Evolutionary conservation across 2,888 invertebrate genomes (phyloP).

Genomic region (Ormia ochracea): DNA sequence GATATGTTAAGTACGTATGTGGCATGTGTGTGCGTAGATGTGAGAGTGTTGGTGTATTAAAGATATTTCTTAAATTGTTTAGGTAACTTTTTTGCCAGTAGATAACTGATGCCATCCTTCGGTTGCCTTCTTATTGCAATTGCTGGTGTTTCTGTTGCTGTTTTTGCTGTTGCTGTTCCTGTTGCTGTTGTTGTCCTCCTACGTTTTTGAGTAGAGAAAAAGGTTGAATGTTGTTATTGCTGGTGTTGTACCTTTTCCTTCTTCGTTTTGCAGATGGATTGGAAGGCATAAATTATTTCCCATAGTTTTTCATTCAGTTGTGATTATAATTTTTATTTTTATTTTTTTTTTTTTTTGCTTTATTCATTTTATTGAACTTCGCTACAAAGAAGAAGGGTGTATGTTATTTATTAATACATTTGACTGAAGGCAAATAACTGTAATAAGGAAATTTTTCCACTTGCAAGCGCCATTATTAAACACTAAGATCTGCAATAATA

Average conservation of each 20-base stretch:
- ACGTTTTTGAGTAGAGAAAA: slow-evolving; percentile 55
- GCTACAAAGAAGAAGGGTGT: neutral
- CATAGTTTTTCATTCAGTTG: slow-evolving; percentile 68
- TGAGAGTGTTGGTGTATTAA: slow-evolving; percentile 24
- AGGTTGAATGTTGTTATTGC: slow-evolving; percentile 47
- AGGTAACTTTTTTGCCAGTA: slow-evolving; percentile 50
- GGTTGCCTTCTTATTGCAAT: slow-evolving; percentile 38
- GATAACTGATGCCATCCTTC: slow-evolving; percentile 42
- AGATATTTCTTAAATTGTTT: slow-evolving; percentile 51
- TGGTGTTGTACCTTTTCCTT: slow-evolving; percentile 38
- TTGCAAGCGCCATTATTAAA: too few species aligned
- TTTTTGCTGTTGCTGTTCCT: slow-evolving; percentile 10
- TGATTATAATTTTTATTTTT: slow-evolving; percentile 56
- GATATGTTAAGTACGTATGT: slow-evolving; percentile 67
- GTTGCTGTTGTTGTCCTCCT: slow-evolving; percentile 54
- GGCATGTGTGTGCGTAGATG: neutral
- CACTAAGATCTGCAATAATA: too few species aligned
- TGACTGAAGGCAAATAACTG: neutral
- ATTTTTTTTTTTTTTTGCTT: too few species aligned
- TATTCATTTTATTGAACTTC: too few species aligned
- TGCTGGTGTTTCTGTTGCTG: slow-evolving; percentile 31
- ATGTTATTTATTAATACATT: neutral
- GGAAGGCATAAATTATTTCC: slow-evolving; percentile 74
- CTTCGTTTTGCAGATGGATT: slow-evolving; percentile 63
- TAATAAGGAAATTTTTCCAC: too few species aligned